Percentiles rank a stretch among this genome's conserved stretches.
Conservation (phyloP, 2,888 invertebrate species). For the Sclerodermus sp. region DNA sequence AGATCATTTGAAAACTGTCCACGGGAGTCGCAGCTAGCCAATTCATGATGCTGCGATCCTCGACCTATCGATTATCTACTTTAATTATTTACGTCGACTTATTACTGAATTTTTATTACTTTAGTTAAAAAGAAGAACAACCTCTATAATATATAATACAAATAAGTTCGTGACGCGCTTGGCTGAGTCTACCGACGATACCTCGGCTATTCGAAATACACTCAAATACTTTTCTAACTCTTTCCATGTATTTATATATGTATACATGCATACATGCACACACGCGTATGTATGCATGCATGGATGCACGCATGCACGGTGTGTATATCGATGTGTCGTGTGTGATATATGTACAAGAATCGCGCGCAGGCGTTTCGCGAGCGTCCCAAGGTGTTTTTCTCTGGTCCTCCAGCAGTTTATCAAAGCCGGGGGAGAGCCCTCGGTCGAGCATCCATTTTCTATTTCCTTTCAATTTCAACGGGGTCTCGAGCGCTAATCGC, state of each 20-base stretch:
- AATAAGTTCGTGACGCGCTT: slow-evolving; percentile 31
- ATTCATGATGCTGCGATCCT: slow-evolving; percentile 56
- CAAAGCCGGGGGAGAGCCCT: too few species aligned
- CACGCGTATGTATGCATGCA: too few species aligned
- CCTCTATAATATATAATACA: slow-evolving; percentile 36
- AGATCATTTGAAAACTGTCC: slow-evolving; percentile 59
- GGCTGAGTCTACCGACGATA: slow-evolving; percentile 23
- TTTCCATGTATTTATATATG: background rate
- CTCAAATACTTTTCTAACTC: slow-evolving; percentile 12
- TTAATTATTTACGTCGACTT: slow-evolving; percentile 54
- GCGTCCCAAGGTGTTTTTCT: slow-evolving; percentile 5
- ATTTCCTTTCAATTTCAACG: slow-evolving; percentile 8
- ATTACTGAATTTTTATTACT: slow-evolving; percentile 46
- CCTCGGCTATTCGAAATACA: slow-evolving; percentile 28
- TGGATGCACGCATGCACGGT: too few species aligned
- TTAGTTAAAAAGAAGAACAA: slow-evolving; percentile 46
- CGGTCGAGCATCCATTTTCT: background rate
- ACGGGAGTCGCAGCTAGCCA: slow-evolving; percentile 57
- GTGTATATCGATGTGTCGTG: too few species aligned
- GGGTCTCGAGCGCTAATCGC: too few species aligned
- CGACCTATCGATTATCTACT: slow-evolving; percentile 57
- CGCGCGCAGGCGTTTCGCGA: slow-evolving; percentile 2
- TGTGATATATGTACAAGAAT: background rate
- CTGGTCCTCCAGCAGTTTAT: too few species aligned
- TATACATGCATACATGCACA: too few species aligned